Conservation (phyloP, 2,797 vertebrate genomes). For the Lagorchestes hirsutus region DNA sequence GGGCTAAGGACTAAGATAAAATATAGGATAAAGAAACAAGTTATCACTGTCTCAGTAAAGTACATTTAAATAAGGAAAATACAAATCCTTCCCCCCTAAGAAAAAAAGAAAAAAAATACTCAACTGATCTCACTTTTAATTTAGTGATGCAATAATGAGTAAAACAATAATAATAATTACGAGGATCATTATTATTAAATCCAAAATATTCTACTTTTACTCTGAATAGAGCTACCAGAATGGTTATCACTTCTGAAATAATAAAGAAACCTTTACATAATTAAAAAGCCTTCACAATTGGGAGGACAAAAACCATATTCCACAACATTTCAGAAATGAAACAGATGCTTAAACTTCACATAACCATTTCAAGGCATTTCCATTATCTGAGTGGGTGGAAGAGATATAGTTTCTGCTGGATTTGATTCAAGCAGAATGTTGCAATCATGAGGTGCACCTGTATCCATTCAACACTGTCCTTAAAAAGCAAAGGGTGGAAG, state of each 20-base stretch:
- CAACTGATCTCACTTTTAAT: background rate
- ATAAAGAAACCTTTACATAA: slow-evolving; percentile 37
- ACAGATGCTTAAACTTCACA: slow-evolving; percentile 46
- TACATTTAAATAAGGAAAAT: slow-evolving; percentile 21
- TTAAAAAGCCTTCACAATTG: slow-evolving; percentile 23
- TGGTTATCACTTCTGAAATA: slow-evolving; percentile 44
- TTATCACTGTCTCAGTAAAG: slow-evolving; percentile 11
- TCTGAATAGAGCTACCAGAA: slow-evolving; percentile 27
- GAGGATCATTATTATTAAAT: background rate
- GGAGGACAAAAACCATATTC: slow-evolving; percentile 34
- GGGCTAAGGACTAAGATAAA: background rate
- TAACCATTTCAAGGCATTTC: slow-evolving; percentile 51
- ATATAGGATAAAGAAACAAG: background rate
- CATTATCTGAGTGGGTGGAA: slow-evolving; percentile 60
- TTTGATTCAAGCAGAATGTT: slow-evolving; percentile 44
- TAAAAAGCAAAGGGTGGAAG: slow-evolving; percentile 41
- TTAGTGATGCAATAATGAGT: background rate
- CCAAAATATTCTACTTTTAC: slow-evolving; percentile 15
- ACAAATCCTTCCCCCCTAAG: background rate
- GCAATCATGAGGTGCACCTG: slow-evolving; percentile 64
- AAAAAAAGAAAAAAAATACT: slow-evolving; percentile 40
- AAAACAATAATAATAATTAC: background rate
- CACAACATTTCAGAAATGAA: slow-evolving; percentile 56
- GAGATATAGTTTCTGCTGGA: slow-evolving; percentile 56
- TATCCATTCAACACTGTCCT: slow-evolving; percentile 19